Base-by-base conservation (phyloP, 1,140 invertebrate species). In the Delia radicum region DNA sequence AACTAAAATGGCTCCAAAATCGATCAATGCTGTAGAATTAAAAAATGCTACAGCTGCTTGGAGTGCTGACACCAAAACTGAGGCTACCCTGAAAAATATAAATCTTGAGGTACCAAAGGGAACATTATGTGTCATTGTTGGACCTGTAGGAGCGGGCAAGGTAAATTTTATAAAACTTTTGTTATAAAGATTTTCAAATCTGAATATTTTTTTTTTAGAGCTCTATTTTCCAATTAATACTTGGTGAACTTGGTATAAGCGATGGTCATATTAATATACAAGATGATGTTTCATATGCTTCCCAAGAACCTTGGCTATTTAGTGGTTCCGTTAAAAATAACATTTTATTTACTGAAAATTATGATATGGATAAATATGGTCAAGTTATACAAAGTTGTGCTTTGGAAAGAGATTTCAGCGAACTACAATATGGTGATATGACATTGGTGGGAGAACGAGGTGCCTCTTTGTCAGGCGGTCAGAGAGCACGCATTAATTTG, bases 401-500 rank as follows among this genome's bases (percentile, higher is more conserved):
- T 8, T 81, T 92, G 27, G 88, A 89, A 28, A 86, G 87, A 74
- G 93, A 86, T 88, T 91, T 91, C 83, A 89, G 87, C 37, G 79
- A 89, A 28, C 79, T 91, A 27, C 88, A 88, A 2, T 85, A 88
- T 77, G 91, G 93, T 1, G 94, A 95, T 81, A 86, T 88, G 75
- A 95, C 94, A 0, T 85, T 93, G 13, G 93, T 96, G 10, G 94
- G 95, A 12, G 95, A 96, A 81, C 88, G 92, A 73, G 95, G 95
- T 65, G 90, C 92, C 13, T 88, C 89, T 75, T 81, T 92, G 7
- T 91, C 90, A 65, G 94, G 94, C 27, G 94, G 94, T 1, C 95
- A 96, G 84, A 93, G 92, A 82, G 93, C 94, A 3, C 88, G 94
- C 76, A 91, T 96, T 15, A 94, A 93, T 82, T 78, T 86, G 65